A percentile compares a stretch with the other conserved stretches of the same genome.
phyloP scores from a whole-genome alignment of 2,113 vertebrate species.

The Mola mola region DNA sequence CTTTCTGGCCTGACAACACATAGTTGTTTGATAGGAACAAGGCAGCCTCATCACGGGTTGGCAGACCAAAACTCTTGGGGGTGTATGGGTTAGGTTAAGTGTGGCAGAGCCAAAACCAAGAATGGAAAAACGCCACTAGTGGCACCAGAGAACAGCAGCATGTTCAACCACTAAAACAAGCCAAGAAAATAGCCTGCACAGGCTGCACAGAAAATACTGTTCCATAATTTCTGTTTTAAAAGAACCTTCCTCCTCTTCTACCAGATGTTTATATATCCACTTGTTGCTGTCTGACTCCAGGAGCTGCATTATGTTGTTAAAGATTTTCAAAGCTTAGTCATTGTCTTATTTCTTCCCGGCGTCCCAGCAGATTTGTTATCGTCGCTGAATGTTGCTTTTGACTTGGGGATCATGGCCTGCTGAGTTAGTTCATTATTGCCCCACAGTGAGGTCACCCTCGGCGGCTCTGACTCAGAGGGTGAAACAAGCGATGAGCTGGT shows the following conservation, averaged over 20 bases:
- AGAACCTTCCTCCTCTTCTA: not conserved
- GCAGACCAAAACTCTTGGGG: not conserved
- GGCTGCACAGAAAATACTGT: too few relatives aligned
- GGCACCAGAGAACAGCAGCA: too few relatives aligned
- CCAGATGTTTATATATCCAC: not conserved
- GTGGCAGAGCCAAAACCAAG: too few relatives aligned
- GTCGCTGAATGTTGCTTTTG: constrained; percentile 43
- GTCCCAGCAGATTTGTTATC: constrained; percentile 9
- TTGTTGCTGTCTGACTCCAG: not conserved
- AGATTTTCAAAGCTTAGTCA: constrained; percentile 43
- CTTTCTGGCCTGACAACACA: not conserved
- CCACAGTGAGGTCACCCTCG: constrained; percentile 42
- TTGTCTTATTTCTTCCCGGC: constrained; percentile 29
- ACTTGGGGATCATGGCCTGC: constrained; percentile 30
- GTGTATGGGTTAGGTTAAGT: not conserved
- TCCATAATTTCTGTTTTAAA: not conserved
- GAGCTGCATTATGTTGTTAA: not conserved
- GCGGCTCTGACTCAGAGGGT: constrained; percentile 61
- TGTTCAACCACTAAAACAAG: not conserved
- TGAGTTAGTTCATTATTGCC: constrained; percentile 21
- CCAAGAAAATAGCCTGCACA: not conserved
- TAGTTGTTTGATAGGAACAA: not conserved
- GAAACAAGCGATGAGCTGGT: constrained; percentile 49
- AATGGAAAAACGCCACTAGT: too few relatives aligned
- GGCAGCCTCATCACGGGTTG: not conserved